Percentiles rank a stretch among this genome's conserved stretches.
Conservation (phyloP, 2,113 vertebrate genomes). For the Isichthys henryi region DNA sequence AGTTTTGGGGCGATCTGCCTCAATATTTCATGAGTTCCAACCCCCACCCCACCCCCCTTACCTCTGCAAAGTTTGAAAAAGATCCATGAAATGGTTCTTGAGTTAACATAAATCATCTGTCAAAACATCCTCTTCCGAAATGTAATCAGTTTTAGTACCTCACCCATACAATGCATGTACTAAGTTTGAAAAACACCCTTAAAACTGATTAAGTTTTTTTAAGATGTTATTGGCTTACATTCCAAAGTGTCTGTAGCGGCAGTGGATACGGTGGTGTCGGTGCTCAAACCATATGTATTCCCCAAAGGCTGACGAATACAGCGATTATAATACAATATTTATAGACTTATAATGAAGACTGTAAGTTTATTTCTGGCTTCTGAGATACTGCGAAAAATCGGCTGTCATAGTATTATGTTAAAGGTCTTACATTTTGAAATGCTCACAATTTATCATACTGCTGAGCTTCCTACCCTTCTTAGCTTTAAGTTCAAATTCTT, state of each 20-base stretch:
- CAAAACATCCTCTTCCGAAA: not conserved
- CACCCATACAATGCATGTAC: not conserved
- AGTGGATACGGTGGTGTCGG: not conserved
- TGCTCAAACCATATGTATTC: not conserved
- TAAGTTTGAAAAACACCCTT: not conserved
- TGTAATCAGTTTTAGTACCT: not conserved
- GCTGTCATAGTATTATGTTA: not conserved
- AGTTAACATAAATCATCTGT: not conserved
- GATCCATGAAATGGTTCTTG: not conserved
- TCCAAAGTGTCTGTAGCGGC: not conserved
- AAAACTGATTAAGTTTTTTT: not conserved
- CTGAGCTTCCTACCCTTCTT: constrained; percentile 3
- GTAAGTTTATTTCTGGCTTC: not conserved
- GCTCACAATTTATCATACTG: constrained; percentile 49
- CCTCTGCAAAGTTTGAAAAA: not conserved
- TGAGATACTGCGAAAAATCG: not conserved
- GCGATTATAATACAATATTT: not conserved
- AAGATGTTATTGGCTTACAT: not conserved
- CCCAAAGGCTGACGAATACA: not conserved
- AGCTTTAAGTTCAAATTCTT: constrained; percentile 24
- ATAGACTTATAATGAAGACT: not conserved
- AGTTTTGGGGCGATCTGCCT: not conserved
- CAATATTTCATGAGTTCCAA: not conserved
- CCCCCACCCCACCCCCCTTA: not conserved
- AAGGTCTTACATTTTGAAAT: not conserved